Evolutionary conservation across 2,888 invertebrate genomes (phyloP), one percentile per base, ranked within the genome.

Genomic region (Ectemnius lituratus): DNA sequence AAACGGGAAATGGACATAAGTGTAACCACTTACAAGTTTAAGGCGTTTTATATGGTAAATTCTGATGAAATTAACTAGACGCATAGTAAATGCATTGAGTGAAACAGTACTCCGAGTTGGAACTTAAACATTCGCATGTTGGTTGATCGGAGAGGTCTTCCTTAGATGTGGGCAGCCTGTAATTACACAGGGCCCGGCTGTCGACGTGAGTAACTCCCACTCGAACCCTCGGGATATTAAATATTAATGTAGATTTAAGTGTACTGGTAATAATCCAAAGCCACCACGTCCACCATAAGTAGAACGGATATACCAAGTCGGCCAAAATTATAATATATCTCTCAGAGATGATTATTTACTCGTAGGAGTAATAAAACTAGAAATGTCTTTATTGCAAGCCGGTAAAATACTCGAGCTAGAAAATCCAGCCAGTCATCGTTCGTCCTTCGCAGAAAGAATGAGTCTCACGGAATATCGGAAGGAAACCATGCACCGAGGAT

Each of bases 211-310:
- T 76, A 84, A 87, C 87, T 86, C 88, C 88, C 87, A 89, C 88
- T 89, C 88, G 87, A 88, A 85, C 86, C 87, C 85, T 78, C 68
- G 76, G 76, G 79, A 85, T 85, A 88, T 87, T 88, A 88, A 88
- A 89, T 89, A 89, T 88, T 89, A 89, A 89, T 89, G 88, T 78
- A 83, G 82, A 88, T 89, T 89, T 88, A 88, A 88, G 88, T 88
- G 88, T 88, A 88, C 76, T 79, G 76, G 75, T 79, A 77, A 82
- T 52, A 14, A 52, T 6, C 47, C n/a, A 23, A 23, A 23, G 23
- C 23, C 3, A 23, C 47, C 13, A 47, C n/a, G 47, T n/a, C n/a
- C 47, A 47, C 16, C 52, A 14, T 13, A 11, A 6, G 52, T 52
- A 52, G n/a, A 16, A 52, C 52, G 4, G 14, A 16, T 13, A 14